These are phyloP conservation scores for Rhodophaea formosa DNA, from an alignment of 2,888 invertebrate genomes.

Conservation along the genomic window DNA sequence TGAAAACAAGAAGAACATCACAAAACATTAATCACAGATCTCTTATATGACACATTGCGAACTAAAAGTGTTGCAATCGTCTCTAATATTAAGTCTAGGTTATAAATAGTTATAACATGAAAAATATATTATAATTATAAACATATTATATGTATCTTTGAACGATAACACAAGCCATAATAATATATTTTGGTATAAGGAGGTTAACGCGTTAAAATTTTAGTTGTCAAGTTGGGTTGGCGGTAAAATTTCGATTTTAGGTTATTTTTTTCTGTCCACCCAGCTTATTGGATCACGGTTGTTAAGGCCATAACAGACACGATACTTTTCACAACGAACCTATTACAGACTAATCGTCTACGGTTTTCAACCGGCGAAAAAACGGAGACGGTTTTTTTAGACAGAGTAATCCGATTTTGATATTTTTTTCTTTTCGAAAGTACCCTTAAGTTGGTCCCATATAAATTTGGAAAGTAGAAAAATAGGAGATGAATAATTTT, in stretches of 20 bases:
- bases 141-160: slow-evolving; percentile 72
- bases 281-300: background rate
- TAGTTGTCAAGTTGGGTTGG: slow-evolving; percentile 61
- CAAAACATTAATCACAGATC: slow-evolving; percentile 57
- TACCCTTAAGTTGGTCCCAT: too few species aligned
- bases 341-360: too few species aligned
- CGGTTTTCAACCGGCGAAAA: too few species aligned
- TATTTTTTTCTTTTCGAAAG: too few species aligned
- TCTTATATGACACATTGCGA: slow-evolving; percentile 72
- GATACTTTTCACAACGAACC: background rate
- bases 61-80: slow-evolving; percentile 74
- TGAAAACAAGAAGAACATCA: slow-evolving; percentile 54
- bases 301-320: background rate
- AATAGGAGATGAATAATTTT: too few species aligned
- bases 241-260: slow-evolving; percentile 30
- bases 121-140: slow-evolving; percentile 64
- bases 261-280: slow-evolving; percentile 24
- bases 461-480: too few species aligned
- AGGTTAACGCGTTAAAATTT: slow-evolving; percentile 56
- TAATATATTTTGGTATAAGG: slow-evolving; percentile 81
- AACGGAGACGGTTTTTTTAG: too few species aligned
- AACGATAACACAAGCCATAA: slow-evolving; percentile 77
- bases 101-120: slow-evolving; percentile 65
- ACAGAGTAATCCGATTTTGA: too few species aligned
- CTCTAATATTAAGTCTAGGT: slow-evolving; percentile 68